Conservation (phyloP, 2,797 vertebrate species). For the Clarias fuscus region DNA sequence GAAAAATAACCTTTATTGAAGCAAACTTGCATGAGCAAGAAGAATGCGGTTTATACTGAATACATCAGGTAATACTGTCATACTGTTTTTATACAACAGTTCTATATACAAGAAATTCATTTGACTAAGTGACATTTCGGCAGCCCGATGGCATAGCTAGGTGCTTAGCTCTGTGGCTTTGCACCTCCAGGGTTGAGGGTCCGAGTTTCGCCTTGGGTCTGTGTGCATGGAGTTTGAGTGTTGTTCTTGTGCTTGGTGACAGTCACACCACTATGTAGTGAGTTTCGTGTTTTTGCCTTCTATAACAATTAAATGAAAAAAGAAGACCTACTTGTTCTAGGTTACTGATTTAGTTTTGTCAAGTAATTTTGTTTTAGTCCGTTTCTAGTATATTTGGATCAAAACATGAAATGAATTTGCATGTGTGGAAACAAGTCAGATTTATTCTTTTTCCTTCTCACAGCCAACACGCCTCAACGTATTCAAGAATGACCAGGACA, state of each 20-base stretch:
- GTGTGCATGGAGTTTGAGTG: no score
- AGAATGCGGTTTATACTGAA: background rate
- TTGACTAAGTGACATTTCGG: background rate
- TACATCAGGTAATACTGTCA: background rate
- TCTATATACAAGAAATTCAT: background rate
- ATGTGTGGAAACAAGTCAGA: background rate
- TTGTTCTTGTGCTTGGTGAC: no score
- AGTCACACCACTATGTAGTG: no score
- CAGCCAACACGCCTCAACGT: constrained; percentile 94
- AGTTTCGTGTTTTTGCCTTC: background rate
- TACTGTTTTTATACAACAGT: background rate
- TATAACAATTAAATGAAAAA: background rate
- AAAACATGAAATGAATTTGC: background rate
- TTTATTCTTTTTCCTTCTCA: background rate
- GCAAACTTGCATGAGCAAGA: background rate
- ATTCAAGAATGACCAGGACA: constrained; percentile 97
- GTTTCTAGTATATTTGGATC: background rate
- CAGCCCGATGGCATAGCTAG: no score
- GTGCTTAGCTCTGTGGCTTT: no score
- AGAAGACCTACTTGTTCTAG: background rate
- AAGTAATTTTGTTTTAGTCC: background rate
- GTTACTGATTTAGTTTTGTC: background rate
- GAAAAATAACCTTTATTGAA: background rate
- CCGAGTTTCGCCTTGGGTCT: no score
- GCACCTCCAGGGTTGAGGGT: no score